A percentile compares a stretch with the other conserved stretches of the same genome.
Evolutionary conservation across 1,140 invertebrate species (phyloP).

Genomic region (Macrobrachium rosenbergii): DNA sequence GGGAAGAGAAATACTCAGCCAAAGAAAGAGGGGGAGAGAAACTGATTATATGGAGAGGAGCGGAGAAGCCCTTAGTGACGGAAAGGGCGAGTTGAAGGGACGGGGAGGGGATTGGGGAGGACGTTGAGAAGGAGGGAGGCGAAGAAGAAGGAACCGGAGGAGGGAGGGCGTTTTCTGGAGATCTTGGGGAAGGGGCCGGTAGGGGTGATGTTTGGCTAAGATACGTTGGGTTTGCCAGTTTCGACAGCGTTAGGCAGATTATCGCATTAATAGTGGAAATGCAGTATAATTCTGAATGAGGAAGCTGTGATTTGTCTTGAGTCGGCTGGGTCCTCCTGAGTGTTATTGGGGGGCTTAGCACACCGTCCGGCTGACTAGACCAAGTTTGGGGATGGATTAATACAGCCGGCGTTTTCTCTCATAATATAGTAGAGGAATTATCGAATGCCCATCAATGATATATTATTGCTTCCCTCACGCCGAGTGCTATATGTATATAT

Average conservation of each 20-base stretch:
- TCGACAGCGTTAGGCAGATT: constrained; percentile 43
- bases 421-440: constrained; percentile 39
- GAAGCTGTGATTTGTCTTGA: constrained; percentile 57
- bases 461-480: not conserved
- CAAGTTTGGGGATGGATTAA: constrained; percentile 56
- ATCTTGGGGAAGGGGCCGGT: not conserved
- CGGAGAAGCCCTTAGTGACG: not conserved
- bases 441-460: constrained; percentile 12
- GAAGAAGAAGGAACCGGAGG: not conserved
- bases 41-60: not conserved
- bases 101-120: not conserved
- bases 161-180: constrained; percentile 3
- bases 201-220: constrained; percentile 35
- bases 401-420: constrained; percentile 49
- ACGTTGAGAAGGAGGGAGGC: not conserved
- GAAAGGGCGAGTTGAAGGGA: not conserved
- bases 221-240: constrained; percentile 23
- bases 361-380: constrained; percentile 49
- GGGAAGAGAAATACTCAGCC: too few relatives aligned
- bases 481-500: too few relatives aligned
- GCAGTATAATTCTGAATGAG: constrained; percentile 61
- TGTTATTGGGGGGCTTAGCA: constrained; percentile 49
- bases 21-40: constrained; percentile 17
- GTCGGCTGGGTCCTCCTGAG: constrained; percentile 55
- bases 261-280: constrained; percentile 60